phyloP scores from a whole-genome alignment of 2,888 invertebrate species.

The Tiliacea citrago region DNA sequence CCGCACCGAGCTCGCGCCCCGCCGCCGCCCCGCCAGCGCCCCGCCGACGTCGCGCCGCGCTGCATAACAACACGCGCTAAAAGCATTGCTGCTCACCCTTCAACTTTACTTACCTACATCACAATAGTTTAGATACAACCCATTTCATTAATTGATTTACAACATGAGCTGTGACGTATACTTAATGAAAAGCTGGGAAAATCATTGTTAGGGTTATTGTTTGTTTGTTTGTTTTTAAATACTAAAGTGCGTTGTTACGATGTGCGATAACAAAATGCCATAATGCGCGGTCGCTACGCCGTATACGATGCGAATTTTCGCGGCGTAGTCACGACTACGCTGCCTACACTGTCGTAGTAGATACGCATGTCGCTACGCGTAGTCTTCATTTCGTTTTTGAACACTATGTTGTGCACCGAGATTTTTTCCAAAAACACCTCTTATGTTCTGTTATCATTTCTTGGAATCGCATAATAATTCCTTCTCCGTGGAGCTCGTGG shows the following conservation, averaged over 20 bases:
- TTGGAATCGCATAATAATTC: not conserved
- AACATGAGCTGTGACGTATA: slow-evolving; percentile 30
- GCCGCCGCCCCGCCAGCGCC: slow-evolving; percentile 61
- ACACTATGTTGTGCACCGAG: not conserved
- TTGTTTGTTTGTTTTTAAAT: slow-evolving; percentile 35
- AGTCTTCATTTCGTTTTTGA: not conserved
- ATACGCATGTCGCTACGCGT: slow-evolving; percentile 2
- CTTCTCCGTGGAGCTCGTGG: too few relatives aligned
- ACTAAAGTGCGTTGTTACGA: not conserved
- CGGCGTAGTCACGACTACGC: not conserved
- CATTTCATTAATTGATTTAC: slow-evolving; percentile 59
- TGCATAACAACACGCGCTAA: slow-evolving; percentile 77
- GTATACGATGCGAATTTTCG: not conserved
- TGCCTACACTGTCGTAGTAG: slow-evolving; percentile 23
- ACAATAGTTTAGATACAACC: slow-evolving; percentile 58
- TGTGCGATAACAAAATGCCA: not conserved
- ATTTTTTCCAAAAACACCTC: not conserved
- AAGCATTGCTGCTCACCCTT: slow-evolving; percentile 75
- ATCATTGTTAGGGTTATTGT: slow-evolving; percentile 24
- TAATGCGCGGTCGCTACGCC: slow-evolving; percentile 12
- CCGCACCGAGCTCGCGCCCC: slow-evolving; percentile 66
- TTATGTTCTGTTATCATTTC: not conserved
- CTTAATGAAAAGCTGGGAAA: slow-evolving; percentile 29
- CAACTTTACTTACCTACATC: slow-evolving; percentile 57
- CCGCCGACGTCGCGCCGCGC: slow-evolving; percentile 55